Evolutionary conservation across 2,797 vertebrate genomes (phyloP).

Genomic region (Pagetopsis macropterus): DNA sequence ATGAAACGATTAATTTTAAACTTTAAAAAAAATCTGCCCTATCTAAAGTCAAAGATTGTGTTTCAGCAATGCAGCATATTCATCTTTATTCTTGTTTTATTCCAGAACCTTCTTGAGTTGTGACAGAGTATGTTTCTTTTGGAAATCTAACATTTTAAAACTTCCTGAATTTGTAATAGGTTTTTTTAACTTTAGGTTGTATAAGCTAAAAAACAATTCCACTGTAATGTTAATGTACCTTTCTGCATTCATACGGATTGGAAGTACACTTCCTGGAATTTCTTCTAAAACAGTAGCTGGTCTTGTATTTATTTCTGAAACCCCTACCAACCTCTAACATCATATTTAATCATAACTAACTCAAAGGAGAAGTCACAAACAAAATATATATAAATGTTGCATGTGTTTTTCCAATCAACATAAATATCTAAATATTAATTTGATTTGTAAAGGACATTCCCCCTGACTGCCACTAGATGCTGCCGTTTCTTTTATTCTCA

Average conservation of each 20-base stretch:
- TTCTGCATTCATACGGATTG: background rate
- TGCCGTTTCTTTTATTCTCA: conserved; percentile 44
- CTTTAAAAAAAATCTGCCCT: background rate
- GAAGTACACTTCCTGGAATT: no score
- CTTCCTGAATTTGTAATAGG: background rate
- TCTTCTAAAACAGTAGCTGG: background rate
- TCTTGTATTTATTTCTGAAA: background rate
- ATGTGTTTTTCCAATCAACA: background rate
- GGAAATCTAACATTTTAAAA: background rate
- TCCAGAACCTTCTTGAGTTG: background rate
- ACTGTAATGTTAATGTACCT: background rate
- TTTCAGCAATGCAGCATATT: background rate
- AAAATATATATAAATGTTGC: conserved; percentile 1
- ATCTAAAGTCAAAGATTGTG: conserved; percentile 10
- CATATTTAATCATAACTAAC: no score
- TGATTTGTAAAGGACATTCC: background rate
- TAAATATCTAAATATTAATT: background rate
- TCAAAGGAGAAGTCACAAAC: background rate
- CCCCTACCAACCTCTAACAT: background rate
- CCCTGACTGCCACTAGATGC: conserved; percentile 53
- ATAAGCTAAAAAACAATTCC: background rate
- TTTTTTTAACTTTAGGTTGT: background rate
- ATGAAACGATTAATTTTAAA: conserved; percentile 11
- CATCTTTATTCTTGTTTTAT: background rate
- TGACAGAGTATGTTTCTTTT: background rate